Percentiles rank a stretch among this genome's conserved stretches.
These are phyloP conservation scores for Mycalesis mineus DNA, from an alignment of 2,888 invertebrate genomes.

Conservation along the genomic window DNA sequence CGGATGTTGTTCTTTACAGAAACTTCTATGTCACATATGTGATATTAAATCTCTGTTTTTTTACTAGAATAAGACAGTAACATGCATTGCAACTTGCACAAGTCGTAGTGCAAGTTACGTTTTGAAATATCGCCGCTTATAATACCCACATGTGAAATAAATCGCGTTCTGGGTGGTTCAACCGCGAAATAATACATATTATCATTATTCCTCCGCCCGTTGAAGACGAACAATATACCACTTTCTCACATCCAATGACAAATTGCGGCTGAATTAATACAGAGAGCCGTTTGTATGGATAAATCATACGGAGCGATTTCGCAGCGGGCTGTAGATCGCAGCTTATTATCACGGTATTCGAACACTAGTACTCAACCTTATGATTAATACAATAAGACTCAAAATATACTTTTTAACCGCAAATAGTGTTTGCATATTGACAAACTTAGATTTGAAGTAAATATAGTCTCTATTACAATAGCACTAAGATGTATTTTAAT, in stretches of 20 bases:
- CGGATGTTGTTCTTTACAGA: too few relatives aligned
- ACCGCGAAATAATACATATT: constrained; percentile 38
- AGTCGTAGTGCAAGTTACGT: constrained; percentile 15
- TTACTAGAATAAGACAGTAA: background rate
- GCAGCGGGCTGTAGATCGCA: constrained; percentile 50
- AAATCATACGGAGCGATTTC: constrained; percentile 61
- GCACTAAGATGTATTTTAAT: constrained; percentile 23
- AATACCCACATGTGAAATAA: constrained; percentile 27
- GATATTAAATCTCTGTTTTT: too few relatives aligned
- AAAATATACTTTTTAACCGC: constrained; percentile 25
- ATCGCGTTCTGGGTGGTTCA: constrained; percentile 41
- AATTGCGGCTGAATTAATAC: constrained; percentile 70
- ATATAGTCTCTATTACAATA: constrained; percentile 17
- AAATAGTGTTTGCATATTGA: constrained; percentile 26
- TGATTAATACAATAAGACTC: constrained; percentile 17
- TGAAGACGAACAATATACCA: constrained; percentile 61
- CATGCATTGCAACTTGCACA: background rate
- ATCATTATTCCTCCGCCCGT: constrained; percentile 49
- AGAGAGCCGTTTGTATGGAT: constrained; percentile 53
- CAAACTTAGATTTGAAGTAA: constrained; percentile 32
- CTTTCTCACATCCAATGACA: constrained; percentile 70
- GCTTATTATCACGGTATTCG: constrained; percentile 30
- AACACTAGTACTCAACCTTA: constrained; percentile 26
- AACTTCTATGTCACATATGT: too few relatives aligned
- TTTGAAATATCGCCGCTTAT: constrained; percentile 25